A percentile compares a stretch with the other conserved stretches of the same genome.
Conservation (phyloP, 2,797 vertebrate species). For the Fistularia commersonii region DNA sequence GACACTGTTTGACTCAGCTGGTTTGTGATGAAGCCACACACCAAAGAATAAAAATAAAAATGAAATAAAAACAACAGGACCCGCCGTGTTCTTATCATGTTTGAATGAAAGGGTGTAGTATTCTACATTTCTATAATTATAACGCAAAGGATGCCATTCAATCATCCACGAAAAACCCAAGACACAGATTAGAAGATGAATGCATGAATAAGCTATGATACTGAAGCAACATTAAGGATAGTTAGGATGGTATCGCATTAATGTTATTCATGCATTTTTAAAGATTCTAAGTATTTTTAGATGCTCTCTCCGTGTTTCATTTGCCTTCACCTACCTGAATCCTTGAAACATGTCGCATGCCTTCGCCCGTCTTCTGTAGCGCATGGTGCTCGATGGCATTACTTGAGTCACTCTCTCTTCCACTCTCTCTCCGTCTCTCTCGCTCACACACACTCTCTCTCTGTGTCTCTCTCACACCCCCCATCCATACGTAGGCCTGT, state of each 20-base stretch:
- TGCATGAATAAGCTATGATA: too few relatives aligned
- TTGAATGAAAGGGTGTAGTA: too few relatives aligned
- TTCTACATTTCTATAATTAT: too few relatives aligned
- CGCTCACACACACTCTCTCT: constrained; percentile 4
- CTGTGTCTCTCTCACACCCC: background rate
- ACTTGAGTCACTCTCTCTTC: constrained; percentile 63
- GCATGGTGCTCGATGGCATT: constrained; percentile 72
- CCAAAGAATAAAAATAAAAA: background rate
- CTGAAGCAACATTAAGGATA: too few relatives aligned
- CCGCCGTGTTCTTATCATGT: too few relatives aligned
- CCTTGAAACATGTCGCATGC: constrained; percentile 68
- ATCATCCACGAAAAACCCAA: too few relatives aligned
- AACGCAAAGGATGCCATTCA: too few relatives aligned
- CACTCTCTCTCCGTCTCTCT: constrained; percentile 16
- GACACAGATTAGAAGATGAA: too few relatives aligned
- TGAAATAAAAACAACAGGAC: too few relatives aligned
- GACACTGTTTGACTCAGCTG: constrained; percentile 12
- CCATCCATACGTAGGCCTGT: background rate
- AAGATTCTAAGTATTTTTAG: background rate
- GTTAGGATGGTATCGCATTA: too few relatives aligned
- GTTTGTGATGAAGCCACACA: background rate
- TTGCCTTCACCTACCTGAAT: constrained; percentile 77
- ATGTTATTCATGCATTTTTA: background rate
- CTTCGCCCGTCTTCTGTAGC: constrained; percentile 66
- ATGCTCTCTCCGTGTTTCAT: constrained; percentile 6